Evolutionary conservation across 2,113 vertebrate genomes (phyloP), one percentile per base, ranked within the genome.

Genomic region (Phrynocephalus versicolor): DNA sequence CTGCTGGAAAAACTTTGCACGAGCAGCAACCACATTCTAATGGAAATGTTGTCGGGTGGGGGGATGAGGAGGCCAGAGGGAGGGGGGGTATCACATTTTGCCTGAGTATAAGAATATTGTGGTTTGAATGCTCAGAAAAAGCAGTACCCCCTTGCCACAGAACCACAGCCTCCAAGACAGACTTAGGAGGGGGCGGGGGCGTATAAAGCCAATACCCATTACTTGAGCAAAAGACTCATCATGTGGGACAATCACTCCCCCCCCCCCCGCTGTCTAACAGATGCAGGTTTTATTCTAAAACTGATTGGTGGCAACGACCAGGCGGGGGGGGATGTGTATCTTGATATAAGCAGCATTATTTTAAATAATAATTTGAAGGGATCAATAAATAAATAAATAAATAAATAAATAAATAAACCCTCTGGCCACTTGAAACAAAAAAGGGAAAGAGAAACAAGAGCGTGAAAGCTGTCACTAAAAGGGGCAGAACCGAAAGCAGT

Each of bases 61-160:
- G 45, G 45, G 45, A 51, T n/a, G n/a, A 10, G 45, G 45, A 51
- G 45, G 76, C 55, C 35, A n/a, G 21, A 62, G n/a, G 35, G 79
- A 80, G 30, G 79, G 62, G 62, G 65, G 67, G 64, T 81, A 81
- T 55, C 30, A 70, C 65, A 57, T 70, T 81, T 81, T 55, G 64
- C 41, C n/a, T 9, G 12, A 45, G 30, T 23, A 69, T 70, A n/a
- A 69, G 69, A 70, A 81, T 81, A 55, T 51, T 81, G 79, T 67
- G 79, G 64, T 81, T 81, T 81, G 37, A 67, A 51, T 67, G 62
- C 64, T 80, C 78, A 76, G 45, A 55, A 78, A 60, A 78, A 23
- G 51, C 75, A 78, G 57, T 12, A 6, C 70, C 79, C n/a, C 30
- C n/a, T n/a, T 81, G 41, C n/a, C 51, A 81, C 30, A 81, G 18